These are phyloP conservation scores for Furnarius figulus DNA, from an alignment of 2,113 vertebrate genomes.

Conservation along the genomic window DNA sequence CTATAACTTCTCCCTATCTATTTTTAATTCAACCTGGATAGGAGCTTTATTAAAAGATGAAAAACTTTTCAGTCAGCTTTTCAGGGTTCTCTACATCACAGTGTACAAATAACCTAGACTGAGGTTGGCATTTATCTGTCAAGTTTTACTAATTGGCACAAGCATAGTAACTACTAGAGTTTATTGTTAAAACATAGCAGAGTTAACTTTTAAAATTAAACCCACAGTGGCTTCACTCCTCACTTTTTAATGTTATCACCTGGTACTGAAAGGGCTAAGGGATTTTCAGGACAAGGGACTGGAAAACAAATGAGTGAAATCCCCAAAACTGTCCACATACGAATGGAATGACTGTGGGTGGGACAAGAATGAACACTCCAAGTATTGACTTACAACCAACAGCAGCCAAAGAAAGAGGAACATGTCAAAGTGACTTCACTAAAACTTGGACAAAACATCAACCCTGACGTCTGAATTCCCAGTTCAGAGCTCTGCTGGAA, in stretches of 20 bases:
- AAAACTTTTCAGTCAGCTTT: not conserved
- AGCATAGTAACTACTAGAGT: not conserved
- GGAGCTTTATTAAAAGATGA: not conserved
- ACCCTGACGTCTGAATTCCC: not conserved
- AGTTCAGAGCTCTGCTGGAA: slow-evolving; percentile 40
- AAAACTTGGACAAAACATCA: slow-evolving; percentile 15
- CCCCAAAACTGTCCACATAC: not conserved
- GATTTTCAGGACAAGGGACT: slow-evolving; percentile 22
- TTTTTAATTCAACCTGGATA: not conserved
- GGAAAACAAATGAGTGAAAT: slow-evolving; percentile 9
- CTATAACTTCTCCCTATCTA: not conserved
- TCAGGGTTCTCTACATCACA: not conserved
- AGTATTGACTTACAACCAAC: slow-evolving; percentile 20
- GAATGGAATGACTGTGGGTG: slow-evolving; percentile 25
- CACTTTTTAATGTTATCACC: not conserved
- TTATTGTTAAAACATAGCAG: not conserved
- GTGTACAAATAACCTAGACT: not conserved
- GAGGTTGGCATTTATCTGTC: not conserved
- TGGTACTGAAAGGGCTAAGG: not conserved
- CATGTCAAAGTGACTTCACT: slow-evolving; percentile 34
- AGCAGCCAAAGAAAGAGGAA: slow-evolving; percentile 41
- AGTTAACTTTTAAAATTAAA: not conserved
- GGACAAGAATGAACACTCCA: not conserved
- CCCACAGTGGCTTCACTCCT: not conserved
- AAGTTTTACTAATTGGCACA: not conserved